Base-by-base conservation (phyloP, 2,888 invertebrate species). In the Epistrophe eligans region DNA sequence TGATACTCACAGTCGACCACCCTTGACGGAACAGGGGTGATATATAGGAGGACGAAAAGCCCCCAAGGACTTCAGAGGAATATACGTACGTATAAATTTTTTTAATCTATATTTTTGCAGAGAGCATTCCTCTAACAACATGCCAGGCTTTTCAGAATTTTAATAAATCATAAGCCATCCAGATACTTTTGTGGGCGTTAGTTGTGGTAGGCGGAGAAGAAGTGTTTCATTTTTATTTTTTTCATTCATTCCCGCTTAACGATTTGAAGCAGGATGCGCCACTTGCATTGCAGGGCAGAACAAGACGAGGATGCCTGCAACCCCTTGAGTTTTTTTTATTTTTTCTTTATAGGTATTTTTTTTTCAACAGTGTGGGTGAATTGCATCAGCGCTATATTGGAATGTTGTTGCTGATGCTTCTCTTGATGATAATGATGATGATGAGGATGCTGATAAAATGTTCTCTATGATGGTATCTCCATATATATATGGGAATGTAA, bases 81-180 rank as follows among this genome's bases (percentile, higher is more conserved):
- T 19, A 57, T 19, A 13, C 17, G 8, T 64, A 64, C 10, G 6
- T 60, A 58, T 4, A 38, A 3, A 17, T 58, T 70, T 74, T 24
- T 70, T 79, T 76, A 79, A 74, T 82, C 74, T 87, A 74, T 72
- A 58, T 87, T 83, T 87, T 83, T 76, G 72, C 62, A 87, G 76
- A 74, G 79, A 87, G 79, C 74, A 83, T 83, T 87, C 79, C 83
- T 83, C 83, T 79, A 83, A 87, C 87, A 87, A 76, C 87, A 76
- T 87, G 87, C 87, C 87, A 87, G 83, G 83, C 79, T 83, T 87
- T 87, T 87, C 87, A 83, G 79, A 79, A 82, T 87, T 87, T 87
- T 87, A 87, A 87, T 87, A 87, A 87, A 87, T 87, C 87, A 87
- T 87, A 83, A 87, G 83, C 87, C 87, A 83, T 83, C 87, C 79